Conservation (phyloP, 2,888 invertebrate genomes). For the Ptilodon capucinus region DNA sequence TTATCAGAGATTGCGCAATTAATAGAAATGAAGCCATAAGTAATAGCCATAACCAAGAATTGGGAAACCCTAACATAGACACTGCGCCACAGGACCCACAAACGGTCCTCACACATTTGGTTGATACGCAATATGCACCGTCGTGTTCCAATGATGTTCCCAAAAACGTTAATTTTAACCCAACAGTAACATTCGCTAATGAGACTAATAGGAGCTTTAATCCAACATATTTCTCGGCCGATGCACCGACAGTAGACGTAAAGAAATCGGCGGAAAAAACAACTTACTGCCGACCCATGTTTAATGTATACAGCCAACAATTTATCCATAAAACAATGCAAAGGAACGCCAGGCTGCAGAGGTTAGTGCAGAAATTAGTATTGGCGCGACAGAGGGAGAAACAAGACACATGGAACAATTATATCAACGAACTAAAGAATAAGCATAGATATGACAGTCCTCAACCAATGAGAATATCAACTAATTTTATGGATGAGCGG, state of each 20-base stretch:
- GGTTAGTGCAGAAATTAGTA: constrained; percentile 47
- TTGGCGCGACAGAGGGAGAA: constrained; percentile 51
- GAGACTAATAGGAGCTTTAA: constrained; percentile 11
- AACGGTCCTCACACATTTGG: constrained; percentile 1
- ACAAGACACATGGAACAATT: constrained; percentile 59
- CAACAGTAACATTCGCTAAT: constrained; percentile 1
- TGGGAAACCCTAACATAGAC: neutral
- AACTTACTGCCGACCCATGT: constrained; percentile 51
- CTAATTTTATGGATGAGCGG: constrained; percentile 20
- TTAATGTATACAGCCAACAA: constrained; percentile 43
- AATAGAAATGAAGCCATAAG: constrained; percentile 5
- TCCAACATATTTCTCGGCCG: constrained; percentile 2
- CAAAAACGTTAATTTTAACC: neutral
- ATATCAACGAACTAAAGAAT: constrained; percentile 57
- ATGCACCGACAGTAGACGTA: constrained; percentile 1
- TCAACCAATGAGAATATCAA: constrained; percentile 16
- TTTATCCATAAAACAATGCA: constrained; percentile 48
- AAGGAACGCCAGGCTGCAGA: constrained; percentile 50
- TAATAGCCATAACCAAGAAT: neutral
- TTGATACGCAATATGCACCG: constrained; percentile 1
- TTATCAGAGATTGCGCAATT: constrained; percentile 4
- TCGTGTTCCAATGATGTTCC: constrained; percentile 5
- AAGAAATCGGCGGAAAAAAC: constrained; percentile 44
- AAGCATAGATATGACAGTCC: constrained; percentile 41
- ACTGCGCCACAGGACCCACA: constrained; percentile 1